Conservation (phyloP, 2,888 invertebrate genomes). For the Spisula solida region DNA sequence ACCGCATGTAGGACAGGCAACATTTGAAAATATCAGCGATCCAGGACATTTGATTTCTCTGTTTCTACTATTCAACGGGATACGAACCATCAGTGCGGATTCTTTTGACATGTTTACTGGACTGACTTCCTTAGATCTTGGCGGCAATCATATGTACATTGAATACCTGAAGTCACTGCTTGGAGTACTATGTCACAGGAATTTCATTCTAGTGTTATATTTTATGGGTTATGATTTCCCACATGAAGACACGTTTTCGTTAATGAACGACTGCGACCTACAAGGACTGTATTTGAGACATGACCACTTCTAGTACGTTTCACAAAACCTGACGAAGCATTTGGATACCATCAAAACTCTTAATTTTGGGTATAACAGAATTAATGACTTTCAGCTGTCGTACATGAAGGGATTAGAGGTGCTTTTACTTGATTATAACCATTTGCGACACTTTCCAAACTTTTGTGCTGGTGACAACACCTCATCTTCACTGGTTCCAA, state of each 20-base stretch:
- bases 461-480: not conserved
- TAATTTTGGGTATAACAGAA: not conserved
- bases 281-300: not conserved
- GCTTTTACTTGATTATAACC: not conserved
- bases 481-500: conserved; percentile 21
- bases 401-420: not conserved
- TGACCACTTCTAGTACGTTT: not conserved
- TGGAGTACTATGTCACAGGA: not conserved
- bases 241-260: not conserved
- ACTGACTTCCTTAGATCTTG: not conserved
- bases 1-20: not conserved
- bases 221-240: not conserved
- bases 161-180: not conserved
- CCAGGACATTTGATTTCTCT: not conserved
- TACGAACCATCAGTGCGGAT: not conserved
- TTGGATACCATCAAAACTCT: not conserved
- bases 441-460: not conserved
- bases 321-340: not conserved
- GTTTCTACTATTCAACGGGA: not conserved
- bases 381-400: not conserved
- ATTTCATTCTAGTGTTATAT: not conserved
- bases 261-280: not conserved
- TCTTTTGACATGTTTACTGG: not conserved
- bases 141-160: not conserved
- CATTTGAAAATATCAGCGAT: conserved; percentile 15